Conservation (phyloP, 2,113 vertebrate species). For the Silurus glanis region DNA sequence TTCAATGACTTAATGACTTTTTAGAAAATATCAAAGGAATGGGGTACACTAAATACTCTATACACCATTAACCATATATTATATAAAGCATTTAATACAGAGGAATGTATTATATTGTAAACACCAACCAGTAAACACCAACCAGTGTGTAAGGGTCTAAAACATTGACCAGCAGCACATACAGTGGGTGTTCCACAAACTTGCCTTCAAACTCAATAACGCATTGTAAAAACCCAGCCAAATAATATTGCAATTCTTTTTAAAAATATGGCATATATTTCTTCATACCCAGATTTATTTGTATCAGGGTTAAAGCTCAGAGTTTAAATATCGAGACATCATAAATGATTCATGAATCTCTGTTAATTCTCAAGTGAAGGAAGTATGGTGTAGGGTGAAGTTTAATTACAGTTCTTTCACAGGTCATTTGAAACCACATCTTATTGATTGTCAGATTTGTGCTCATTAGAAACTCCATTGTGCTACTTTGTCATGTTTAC, state of each 20-base stretch:
- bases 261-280: background rate
- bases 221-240: background rate
- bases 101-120: background rate
- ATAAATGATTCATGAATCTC: constrained; percentile 18
- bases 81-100: background rate
- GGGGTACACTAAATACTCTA: background rate
- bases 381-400: background rate
- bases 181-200: background rate
- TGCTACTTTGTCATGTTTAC: constrained; percentile 1
- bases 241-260: background rate
- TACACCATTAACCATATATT: background rate
- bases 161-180: background rate
- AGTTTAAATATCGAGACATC: background rate
- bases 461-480: constrained; percentile 11
- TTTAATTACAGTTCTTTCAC: background rate
- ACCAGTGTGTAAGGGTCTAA: background rate
- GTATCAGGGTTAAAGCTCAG: background rate
- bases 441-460: constrained; percentile 6
- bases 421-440: constrained; percentile 8
- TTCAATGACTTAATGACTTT: background rate
- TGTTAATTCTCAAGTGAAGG: background rate
- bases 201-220: background rate
- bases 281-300: background rate
- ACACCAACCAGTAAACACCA: background rate
- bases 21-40: background rate